Evolutionary conservation across 1,140 invertebrate genomes (phyloP).

Genomic region (Solen grandis): DNA sequence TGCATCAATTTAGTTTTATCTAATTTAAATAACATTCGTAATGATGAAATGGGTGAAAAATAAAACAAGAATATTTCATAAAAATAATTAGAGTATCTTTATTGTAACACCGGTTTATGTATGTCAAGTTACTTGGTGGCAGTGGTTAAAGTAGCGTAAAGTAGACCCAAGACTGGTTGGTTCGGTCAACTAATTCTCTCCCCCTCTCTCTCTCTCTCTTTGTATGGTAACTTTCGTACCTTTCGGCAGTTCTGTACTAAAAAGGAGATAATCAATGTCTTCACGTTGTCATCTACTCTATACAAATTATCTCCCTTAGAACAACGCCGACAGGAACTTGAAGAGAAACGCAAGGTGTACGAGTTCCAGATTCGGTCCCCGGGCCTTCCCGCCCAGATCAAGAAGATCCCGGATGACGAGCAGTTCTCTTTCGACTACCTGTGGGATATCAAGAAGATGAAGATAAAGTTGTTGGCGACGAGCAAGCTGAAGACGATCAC

Average conservation of each 20-base stretch:
- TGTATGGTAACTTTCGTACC: neutral
- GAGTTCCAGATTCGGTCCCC: neutral
- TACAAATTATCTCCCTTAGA: neutral
- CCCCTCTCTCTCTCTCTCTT: neutral
- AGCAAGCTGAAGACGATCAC: neutral
- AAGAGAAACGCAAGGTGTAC: slow-evolving; percentile 22
- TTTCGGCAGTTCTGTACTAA: neutral
- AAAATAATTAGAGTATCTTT: too few species aligned
- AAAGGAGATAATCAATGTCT: neutral
- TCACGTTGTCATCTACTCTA: too few species aligned
- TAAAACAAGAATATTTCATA: too few species aligned
- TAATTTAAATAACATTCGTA: too few species aligned
- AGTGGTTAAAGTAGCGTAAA: too few species aligned
- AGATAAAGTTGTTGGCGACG: neutral
- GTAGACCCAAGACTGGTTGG: too few species aligned
- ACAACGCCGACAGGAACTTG: slow-evolving; percentile 17
- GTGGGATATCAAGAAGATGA: slow-evolving; percentile 9
- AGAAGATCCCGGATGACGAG: slow-evolving; percentile 13
- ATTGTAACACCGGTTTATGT: too few species aligned
- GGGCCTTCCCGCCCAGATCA: neutral
- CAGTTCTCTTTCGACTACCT: slow-evolving; percentile 25
- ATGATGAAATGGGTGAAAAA: too few species aligned
- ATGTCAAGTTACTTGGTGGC: too few species aligned
- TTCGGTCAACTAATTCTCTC: too few species aligned
- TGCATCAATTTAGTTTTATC: too few species aligned